phyloP scores from a whole-genome alignment of 2,888 invertebrate genomes.

The Melolontha melolontha region DNA sequence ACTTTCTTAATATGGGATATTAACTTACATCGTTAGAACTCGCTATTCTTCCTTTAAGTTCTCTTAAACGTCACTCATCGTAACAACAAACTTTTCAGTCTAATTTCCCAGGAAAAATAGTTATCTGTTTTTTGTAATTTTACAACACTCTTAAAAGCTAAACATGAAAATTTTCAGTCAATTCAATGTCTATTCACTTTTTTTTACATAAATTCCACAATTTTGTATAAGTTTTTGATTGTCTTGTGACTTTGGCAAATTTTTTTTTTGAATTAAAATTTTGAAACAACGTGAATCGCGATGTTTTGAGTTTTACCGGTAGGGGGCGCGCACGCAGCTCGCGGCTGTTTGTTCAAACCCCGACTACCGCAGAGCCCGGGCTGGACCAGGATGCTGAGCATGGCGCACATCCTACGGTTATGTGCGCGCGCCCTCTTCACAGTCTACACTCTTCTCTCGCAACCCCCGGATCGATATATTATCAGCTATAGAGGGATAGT shows the following conservation, averaged over 20 bases:
- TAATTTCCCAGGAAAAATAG: too few relatives aligned
- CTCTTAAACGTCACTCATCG: too few relatives aligned
- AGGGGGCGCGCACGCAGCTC: slow-evolving; percentile 52
- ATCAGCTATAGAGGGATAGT: slow-evolving; percentile 35
- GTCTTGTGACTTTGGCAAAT: background rate
- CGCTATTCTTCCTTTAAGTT: too few relatives aligned
- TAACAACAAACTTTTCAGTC: too few relatives aligned
- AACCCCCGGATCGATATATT: slow-evolving; percentile 39
- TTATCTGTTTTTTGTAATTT: too few relatives aligned
- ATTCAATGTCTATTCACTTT: too few relatives aligned
- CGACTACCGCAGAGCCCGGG: slow-evolving; percentile 65
- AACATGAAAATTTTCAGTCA: too few relatives aligned
- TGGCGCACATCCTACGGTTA: slow-evolving; percentile 51
- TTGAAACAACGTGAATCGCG: slow-evolving; percentile 38
- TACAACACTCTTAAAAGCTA: too few relatives aligned
- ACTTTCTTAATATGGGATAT: too few relatives aligned
- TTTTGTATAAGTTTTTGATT: background rate
- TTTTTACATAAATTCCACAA: slow-evolving; percentile 16
- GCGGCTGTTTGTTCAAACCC: slow-evolving; percentile 57
- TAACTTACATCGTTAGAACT: too few relatives aligned
- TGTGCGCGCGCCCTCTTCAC: slow-evolving; percentile 36
- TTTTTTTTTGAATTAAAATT: slow-evolving; percentile 21
- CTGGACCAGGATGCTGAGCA: slow-evolving; percentile 65
- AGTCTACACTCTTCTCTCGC: slow-evolving; percentile 36
- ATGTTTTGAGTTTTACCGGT: slow-evolving; percentile 49